These are phyloP conservation scores for Otus sunia DNA, from an alignment of 2,113 vertebrate genomes.

Conservation along the genomic window DNA sequence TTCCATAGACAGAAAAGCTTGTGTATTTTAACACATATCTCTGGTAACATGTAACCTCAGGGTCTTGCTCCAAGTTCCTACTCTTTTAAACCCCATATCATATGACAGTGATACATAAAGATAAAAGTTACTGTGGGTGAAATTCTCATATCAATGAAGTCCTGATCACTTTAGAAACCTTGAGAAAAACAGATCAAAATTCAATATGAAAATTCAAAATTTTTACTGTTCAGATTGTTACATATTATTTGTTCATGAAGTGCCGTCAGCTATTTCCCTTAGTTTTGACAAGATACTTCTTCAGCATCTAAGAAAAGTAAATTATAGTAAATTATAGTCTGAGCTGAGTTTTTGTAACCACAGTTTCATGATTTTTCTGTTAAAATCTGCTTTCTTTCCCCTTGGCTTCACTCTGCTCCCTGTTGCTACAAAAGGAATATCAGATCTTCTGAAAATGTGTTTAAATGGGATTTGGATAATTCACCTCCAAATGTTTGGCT, in stretches of 20 bases:
- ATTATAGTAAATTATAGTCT: not conserved
- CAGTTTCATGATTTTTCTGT: not conserved
- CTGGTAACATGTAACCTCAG: not conserved
- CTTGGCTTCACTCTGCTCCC: not conserved
- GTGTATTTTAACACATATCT: not conserved
- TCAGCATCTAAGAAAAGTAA: not conserved
- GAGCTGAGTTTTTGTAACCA: not conserved
- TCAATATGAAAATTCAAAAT: not conserved
- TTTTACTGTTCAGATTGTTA: not conserved
- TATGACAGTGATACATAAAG: not conserved
- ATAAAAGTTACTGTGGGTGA: not conserved
- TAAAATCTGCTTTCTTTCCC: not conserved
- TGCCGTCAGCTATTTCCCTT: not conserved
- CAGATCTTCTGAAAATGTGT: not conserved
- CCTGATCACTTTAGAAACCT: not conserved
- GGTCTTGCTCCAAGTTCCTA: not conserved
- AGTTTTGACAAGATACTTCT: not conserved
- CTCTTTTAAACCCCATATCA: not conserved
- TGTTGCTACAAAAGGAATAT: not conserved
- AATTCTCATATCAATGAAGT: not conserved
- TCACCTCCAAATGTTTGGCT: not conserved
- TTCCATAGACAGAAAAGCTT: not conserved
- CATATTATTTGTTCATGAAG: not conserved
- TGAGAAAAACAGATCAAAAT: not conserved
- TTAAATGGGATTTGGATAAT: conserved; percentile 23